These are phyloP conservation scores for Drosophila parabipectinata DNA, from an alignment of 1,140 invertebrate genomes.

Conservation along the genomic window DNA sequence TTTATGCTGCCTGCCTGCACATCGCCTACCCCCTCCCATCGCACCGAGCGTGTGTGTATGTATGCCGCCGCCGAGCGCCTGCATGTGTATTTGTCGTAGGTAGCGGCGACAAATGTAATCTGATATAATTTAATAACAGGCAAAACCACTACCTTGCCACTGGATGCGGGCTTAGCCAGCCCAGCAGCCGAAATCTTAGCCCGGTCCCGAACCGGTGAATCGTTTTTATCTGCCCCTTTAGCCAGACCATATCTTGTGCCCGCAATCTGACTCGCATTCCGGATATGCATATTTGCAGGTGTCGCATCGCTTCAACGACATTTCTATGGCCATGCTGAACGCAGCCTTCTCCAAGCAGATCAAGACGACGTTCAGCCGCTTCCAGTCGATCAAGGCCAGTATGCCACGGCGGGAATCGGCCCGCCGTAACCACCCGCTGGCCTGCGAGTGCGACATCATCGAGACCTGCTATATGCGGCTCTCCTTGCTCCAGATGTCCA, in stretches of 20 bases:
- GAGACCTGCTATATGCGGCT: constrained; percentile 95
- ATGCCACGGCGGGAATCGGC: constrained; percentile 95
- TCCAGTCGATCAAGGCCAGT: constrained; percentile 93
- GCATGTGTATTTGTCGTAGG: constrained; percentile 49
- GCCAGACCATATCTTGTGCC: constrained; percentile 1
- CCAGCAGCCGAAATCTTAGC: constrained; percentile 16
- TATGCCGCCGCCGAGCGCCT: constrained; percentile 16
- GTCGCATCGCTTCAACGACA: constrained; percentile 90
- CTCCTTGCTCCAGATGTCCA: constrained; percentile 94
- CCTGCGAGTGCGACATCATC: constrained; percentile 94
- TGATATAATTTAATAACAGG: constrained; percentile 70
- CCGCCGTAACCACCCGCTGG: constrained; percentile 91
- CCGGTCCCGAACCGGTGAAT: constrained; percentile 13
- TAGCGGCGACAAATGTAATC: constrained; percentile 63
- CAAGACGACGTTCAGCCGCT: constrained; percentile 91
- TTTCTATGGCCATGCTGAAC: constrained; percentile 91
- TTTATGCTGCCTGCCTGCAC: constrained; percentile 32
- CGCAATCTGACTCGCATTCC: constrained; percentile 11
- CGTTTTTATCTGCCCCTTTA: constrained; percentile 21
- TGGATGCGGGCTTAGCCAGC: constrained; percentile 37
- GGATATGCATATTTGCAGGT: constrained; percentile 86
- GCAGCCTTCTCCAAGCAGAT: constrained; percentile 92
- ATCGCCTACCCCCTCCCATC: constrained; percentile 14
- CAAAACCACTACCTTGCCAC: constrained; percentile 33
- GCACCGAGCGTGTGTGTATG: constrained; percentile 23